These are phyloP conservation scores for Lydus trimaculatus DNA, from an alignment of 2,888 invertebrate genomes.

Conservation along the genomic window DNA sequence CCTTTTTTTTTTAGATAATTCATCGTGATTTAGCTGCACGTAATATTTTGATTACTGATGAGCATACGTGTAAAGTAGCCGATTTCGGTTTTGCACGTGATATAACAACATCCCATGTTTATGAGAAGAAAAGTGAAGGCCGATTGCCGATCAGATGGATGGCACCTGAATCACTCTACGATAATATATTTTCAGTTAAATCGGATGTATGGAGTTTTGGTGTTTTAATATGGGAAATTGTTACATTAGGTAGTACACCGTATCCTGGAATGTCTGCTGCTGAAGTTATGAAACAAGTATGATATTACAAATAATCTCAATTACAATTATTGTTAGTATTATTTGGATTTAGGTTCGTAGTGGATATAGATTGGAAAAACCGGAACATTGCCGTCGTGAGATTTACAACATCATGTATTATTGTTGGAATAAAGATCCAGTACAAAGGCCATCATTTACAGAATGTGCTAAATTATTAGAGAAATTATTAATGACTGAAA, in stretches of 20 bases:
- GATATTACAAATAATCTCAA: neutral
- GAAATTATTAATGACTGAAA: constrained; percentile 85
- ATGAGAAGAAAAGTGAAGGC: constrained; percentile 85
- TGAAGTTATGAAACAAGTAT: constrained; percentile 89
- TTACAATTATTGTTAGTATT: constrained; percentile 12
- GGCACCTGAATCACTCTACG: constrained; percentile 94
- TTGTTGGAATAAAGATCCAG: constrained; percentile 90
- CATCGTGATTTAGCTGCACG: constrained; percentile 91
- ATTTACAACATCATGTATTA: constrained; percentile 95
- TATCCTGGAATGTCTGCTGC: constrained; percentile 92
- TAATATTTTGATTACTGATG: constrained; percentile 86
- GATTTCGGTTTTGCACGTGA: constrained; percentile 95
- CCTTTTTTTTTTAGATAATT: constrained; percentile 71
- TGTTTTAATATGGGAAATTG: constrained; percentile 94
- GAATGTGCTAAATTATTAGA: constrained; percentile 85
- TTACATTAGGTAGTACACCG: constrained; percentile 93
- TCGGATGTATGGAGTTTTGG: constrained; percentile 98
- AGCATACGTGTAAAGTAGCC: constrained; percentile 89
- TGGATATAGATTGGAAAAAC: constrained; percentile 89
- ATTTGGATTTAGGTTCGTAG: constrained; percentile 74
- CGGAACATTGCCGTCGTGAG: constrained; percentile 91
- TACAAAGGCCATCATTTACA: constrained; percentile 82
- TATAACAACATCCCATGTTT: constrained; percentile 86
- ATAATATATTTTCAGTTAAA: constrained; percentile 92
- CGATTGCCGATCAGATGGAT: constrained; percentile 82